Conservation (phyloP, 2,888 invertebrate genomes). For the Archips xylosteana region DNA sequence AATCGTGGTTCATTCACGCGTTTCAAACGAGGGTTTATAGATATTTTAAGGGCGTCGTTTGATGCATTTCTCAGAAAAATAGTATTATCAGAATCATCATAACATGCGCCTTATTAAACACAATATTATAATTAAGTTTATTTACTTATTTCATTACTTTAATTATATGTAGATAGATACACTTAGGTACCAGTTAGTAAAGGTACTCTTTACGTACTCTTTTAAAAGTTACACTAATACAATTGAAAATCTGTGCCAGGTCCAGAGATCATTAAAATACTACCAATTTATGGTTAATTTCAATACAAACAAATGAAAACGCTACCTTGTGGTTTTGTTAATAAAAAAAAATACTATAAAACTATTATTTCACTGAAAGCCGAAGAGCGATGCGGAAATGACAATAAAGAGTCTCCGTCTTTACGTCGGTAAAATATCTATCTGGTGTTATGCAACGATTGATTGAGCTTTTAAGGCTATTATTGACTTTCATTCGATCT, state of each 20-base stretch:
- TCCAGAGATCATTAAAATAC: too few relatives aligned
- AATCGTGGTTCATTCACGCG: constrained; percentile 36
- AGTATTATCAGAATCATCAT: background rate
- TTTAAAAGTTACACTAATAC: too few relatives aligned
- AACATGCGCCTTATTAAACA: background rate
- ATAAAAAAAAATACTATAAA: background rate
- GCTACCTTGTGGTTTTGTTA: background rate
- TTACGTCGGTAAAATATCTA: constrained; percentile 10
- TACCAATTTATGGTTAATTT: too few relatives aligned
- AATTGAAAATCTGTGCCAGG: too few relatives aligned
- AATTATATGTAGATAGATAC: too few relatives aligned
- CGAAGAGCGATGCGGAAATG: background rate
- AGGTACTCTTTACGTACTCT: too few relatives aligned
- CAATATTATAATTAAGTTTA: too few relatives aligned
- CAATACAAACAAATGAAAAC: too few relatives aligned
- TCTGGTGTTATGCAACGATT: constrained; percentile 9
- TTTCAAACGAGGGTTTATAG: constrained; percentile 18
- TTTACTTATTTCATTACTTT: too few relatives aligned
- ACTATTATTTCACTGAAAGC: background rate
- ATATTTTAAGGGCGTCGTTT: background rate
- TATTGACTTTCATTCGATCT: constrained; percentile 23
- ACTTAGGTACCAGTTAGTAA: too few relatives aligned
- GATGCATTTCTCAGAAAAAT: background rate
- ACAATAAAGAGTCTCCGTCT: background rate
- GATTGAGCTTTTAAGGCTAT: constrained; percentile 18